Evolutionary conservation across 37 sponge, comb jelly and placozoan species (phyloP).

Genomic region (Petrosia ficiformis): DNA sequence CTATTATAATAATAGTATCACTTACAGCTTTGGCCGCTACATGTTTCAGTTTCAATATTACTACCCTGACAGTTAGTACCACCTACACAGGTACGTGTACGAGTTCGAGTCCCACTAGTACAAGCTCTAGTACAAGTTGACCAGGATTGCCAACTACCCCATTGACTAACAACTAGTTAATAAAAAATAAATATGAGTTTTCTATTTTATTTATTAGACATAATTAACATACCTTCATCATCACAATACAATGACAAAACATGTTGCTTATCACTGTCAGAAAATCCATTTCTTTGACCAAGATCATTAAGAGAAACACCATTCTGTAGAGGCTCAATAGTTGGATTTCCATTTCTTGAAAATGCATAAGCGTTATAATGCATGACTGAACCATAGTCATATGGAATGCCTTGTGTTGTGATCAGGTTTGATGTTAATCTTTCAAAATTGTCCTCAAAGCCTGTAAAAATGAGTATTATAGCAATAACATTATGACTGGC

Average conservation of each 20-base stretch:
- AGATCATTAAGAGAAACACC: constrained; percentile 24
- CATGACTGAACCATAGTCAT: constrained; percentile 79
- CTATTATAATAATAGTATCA: too few species aligned
- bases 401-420: constrained; percentile 43
- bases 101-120: constrained; percentile 25
- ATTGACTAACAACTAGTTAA: too few species aligned
- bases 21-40: constrained; percentile 14
- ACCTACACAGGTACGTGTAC: constrained; percentile 10
- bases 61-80: constrained; percentile 9
- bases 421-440: constrained; percentile 16
- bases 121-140: constrained; percentile 49
- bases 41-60: constrained; percentile 2
- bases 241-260: constrained; percentile 36
- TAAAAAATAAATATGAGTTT: too few species aligned
- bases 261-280: constrained; percentile 43
- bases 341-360: constrained; percentile 43
- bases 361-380: constrained; percentile 70
- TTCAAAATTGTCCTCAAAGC: constrained; percentile 38
- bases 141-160: constrained; percentile 50
- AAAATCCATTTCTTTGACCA: constrained; percentile 54
- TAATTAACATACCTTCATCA: not conserved
- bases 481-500: too few species aligned
- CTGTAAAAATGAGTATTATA: too few species aligned
- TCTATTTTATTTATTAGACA: too few species aligned
- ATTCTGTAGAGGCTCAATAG: constrained; percentile 40